Evolutionary conservation across 1,140 invertebrate genomes (phyloP).

Genomic region (Bathynomus jamesi): DNA sequence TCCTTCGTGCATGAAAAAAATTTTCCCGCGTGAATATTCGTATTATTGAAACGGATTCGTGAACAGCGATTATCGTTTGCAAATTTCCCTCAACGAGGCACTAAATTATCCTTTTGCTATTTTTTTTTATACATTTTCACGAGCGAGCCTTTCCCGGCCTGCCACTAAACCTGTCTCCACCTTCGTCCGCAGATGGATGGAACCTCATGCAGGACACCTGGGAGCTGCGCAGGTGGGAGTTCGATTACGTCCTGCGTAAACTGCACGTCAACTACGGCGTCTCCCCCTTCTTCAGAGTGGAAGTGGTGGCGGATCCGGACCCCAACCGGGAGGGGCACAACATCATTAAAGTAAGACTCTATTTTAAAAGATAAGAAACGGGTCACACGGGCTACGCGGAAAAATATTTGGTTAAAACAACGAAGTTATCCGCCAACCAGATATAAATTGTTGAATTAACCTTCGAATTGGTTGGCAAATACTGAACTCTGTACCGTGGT

Average conservation of each 20-base stretch:
- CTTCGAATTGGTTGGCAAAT: too few relatives aligned
- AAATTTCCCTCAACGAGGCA: too few relatives aligned
- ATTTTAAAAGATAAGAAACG: background rate
- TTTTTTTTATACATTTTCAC: too few relatives aligned
- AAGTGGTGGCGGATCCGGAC: conserved; percentile 47
- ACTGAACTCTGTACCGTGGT: too few relatives aligned
- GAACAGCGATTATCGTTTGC: too few relatives aligned
- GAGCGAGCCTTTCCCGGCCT: too few relatives aligned
- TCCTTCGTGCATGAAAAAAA: too few relatives aligned
- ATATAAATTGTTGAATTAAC: too few relatives aligned
- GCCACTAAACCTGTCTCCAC: too few relatives aligned
- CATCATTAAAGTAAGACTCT: conserved; percentile 14
- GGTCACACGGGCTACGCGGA: background rate
- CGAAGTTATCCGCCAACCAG: background rate
- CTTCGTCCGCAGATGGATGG: conserved; percentile 52
- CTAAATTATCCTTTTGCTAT: too few relatives aligned
- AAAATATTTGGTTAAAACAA: background rate
- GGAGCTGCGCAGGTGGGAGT: conserved; percentile 46
- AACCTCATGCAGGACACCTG: conserved; percentile 46
- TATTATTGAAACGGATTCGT: too few relatives aligned
- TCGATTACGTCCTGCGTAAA: conserved; percentile 41
- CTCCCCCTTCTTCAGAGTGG: conserved; percentile 48
- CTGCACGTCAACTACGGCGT: conserved; percentile 47
- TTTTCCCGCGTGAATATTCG: too few relatives aligned
- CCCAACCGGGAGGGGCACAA: conserved; percentile 13